A percentile compares a stretch with the other conserved stretches of the same genome.
Conservation (phyloP, 2,797 vertebrate species). For the Diceros bicornis region DNA sequence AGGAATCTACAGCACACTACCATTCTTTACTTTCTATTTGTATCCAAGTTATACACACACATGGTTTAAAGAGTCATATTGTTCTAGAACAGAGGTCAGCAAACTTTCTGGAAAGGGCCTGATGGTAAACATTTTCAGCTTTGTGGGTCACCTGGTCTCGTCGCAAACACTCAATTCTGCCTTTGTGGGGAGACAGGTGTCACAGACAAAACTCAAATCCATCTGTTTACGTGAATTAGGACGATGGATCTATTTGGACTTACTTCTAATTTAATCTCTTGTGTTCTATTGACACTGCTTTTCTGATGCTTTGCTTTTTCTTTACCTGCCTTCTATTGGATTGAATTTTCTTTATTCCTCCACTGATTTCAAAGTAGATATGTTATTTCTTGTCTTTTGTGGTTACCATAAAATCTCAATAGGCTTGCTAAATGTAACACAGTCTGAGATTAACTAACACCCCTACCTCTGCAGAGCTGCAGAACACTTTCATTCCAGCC, state of each 20-base stretch:
- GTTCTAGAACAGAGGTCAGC: neutral
- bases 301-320: neutral
- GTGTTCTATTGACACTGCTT: neutral
- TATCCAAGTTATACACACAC: accelerated
- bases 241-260: neutral
- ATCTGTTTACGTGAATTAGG: neutral
- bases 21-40: accelerated
- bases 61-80: accelerated
- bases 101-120: neutral
- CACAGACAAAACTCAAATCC: neutral
- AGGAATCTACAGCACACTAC: accelerated
- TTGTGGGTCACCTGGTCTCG: neutral
- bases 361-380: too few species aligned
- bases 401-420: neutral
- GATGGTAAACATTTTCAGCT: accelerated
- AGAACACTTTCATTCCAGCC: accelerated
- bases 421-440: neutral
- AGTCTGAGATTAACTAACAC: neutral
- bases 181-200: too few species aligned
- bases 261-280: neutral
- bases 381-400: neutral
- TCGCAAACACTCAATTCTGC: neutral
- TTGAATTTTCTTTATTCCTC: neutral
- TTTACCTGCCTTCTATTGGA: neutral
- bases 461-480: neutral